A percentile compares a stretch with the other conserved stretches of the same genome.
These are phyloP conservation scores for Lophius piscatorius DNA, from an alignment of 2,113 vertebrate genomes.

Conservation along the genomic window DNA sequence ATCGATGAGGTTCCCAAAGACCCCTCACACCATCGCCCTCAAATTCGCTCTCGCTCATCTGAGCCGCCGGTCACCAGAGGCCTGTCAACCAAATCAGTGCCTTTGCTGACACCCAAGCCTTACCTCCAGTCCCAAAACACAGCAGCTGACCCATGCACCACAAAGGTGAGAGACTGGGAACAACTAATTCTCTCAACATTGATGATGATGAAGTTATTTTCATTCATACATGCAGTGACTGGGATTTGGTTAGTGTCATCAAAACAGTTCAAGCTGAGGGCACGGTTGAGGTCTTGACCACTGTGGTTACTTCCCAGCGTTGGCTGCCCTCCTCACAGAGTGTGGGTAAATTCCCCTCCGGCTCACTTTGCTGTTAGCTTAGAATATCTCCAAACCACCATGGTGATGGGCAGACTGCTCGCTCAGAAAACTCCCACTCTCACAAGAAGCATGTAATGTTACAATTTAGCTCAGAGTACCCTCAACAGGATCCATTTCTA, in stretches of 20 bases:
- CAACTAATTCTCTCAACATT: too few species aligned
- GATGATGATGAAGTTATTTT: not conserved
- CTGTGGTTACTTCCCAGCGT: conserved; percentile 13
- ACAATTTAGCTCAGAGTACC: conserved; percentile 36
- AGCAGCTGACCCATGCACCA: conserved; percentile 80
- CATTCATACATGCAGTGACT: too few species aligned
- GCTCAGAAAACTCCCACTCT: conserved; percentile 31
- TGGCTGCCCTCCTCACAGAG: conserved; percentile 6
- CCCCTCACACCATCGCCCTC: conserved; percentile 47
- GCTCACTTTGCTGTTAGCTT: conserved; percentile 52
- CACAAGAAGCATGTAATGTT: conserved; percentile 47
- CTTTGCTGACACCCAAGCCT: conserved; percentile 90
- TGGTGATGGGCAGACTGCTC: conserved; percentile 46
- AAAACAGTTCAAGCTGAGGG: not conserved
- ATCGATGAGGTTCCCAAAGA: conserved; percentile 78
- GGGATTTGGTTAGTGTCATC: not conserved
- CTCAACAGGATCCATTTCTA: conserved; percentile 41
- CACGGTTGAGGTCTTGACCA: conserved; percentile 5
- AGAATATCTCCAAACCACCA: conserved; percentile 54
- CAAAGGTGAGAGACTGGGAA: conserved; percentile 87
- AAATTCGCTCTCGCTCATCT: conserved; percentile 79
- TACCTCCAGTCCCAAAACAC: conserved; percentile 84
- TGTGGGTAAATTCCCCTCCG: conserved; percentile 21
- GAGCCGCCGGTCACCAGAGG: conserved; percentile 81
- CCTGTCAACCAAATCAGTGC: conserved; percentile 84